Percentiles rank a stretch among this genome's conserved stretches.
phyloP scores from a whole-genome alignment of 2,888 invertebrate genomes.

The Clanis bilineata region DNA sequence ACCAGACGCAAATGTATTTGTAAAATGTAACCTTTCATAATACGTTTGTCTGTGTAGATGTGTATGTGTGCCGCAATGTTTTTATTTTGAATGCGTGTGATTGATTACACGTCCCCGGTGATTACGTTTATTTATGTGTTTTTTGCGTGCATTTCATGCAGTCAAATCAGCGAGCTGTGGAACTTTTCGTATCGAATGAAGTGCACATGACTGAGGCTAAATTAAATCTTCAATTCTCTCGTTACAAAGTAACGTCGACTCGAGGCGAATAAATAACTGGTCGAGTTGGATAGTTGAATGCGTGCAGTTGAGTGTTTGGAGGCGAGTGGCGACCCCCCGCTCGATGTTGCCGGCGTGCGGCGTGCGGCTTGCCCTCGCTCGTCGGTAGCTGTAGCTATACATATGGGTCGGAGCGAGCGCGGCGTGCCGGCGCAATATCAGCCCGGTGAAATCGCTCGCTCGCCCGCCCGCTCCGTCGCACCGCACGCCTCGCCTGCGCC shows the following conservation, averaged over 20 bases:
- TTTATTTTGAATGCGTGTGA: slow-evolving; percentile 25
- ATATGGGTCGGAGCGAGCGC: slow-evolving; percentile 71
- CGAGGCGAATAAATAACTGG: slow-evolving; percentile 57
- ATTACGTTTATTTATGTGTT: slow-evolving; percentile 18
- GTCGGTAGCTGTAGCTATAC: slow-evolving; percentile 54
- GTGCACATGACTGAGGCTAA: slow-evolving; percentile 21
- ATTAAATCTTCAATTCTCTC: slow-evolving; percentile 16
- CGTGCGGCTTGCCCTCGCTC: slow-evolving; percentile 69
- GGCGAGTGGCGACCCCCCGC: slow-evolving; percentile 63
- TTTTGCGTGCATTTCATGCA: slow-evolving; percentile 30
- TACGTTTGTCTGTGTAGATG: slow-evolving; percentile 20
- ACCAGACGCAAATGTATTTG: slow-evolving; percentile 30
- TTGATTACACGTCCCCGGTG: slow-evolving; percentile 23
- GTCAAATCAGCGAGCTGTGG: background rate
- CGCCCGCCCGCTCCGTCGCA: slow-evolving; percentile 77
- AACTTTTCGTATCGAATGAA: slow-evolving; percentile 9
- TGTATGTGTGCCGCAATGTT: slow-evolving; percentile 21
- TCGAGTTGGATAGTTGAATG: slow-evolving; percentile 64
- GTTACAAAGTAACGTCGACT: slow-evolving; percentile 49
- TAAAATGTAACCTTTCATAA: slow-evolving; percentile 33
- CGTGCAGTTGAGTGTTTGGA: slow-evolving; percentile 62
- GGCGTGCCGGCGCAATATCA: slow-evolving; percentile 79
- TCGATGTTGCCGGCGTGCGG: slow-evolving; percentile 42
- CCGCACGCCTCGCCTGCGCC: slow-evolving; percentile 79
- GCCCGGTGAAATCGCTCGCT: slow-evolving; percentile 82